phyloP scores from a whole-genome alignment of 1,140 invertebrate species.

The Pseudomyrmex sp. region DNA sequence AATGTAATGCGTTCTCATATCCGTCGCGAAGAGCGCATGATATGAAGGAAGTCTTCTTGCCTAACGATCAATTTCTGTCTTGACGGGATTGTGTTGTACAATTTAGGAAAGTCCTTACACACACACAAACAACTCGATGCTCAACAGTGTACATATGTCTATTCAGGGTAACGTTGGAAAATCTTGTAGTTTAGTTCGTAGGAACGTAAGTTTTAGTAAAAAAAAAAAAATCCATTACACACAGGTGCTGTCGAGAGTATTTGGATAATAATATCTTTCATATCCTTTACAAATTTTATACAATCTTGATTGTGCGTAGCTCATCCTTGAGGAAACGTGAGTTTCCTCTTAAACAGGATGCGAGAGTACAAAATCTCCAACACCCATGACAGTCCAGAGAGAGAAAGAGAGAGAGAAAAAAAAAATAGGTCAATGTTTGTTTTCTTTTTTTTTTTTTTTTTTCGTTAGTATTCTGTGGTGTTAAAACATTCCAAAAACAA shows the following conservation, averaged over 20 bases:
- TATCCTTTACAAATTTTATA: constrained; percentile 66
- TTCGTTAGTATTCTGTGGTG: constrained; percentile 41
- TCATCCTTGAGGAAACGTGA: constrained; percentile 33
- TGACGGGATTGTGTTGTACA: constrained; percentile 39
- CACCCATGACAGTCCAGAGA: constrained; percentile 17
- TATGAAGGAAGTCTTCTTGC: constrained; percentile 52
- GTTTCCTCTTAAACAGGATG: constrained; percentile 45
- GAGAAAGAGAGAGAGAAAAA: too few species aligned
- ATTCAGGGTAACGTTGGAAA: constrained; percentile 57
- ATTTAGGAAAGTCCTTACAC: constrained; percentile 55
- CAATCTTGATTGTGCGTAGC: not conserved
- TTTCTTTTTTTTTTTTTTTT: constrained; percentile 1
- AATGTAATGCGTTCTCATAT: constrained; percentile 16
- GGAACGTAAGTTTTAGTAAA: constrained; percentile 19
- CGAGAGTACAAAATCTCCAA: constrained; percentile 64
- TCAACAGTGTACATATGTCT: constrained; percentile 70
- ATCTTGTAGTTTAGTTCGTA: constrained; percentile 58
- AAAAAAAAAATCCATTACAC: constrained; percentile 8
- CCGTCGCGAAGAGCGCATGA: not conserved
- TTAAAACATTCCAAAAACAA: constrained; percentile 69
- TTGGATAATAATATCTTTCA: constrained; percentile 30
- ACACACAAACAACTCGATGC: constrained; percentile 48
- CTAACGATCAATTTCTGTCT: constrained; percentile 55
- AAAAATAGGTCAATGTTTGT: constrained; percentile 30
- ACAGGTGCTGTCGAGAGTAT: constrained; percentile 53